phyloP scores from a whole-genome alignment of 2,888 invertebrate genomes.

The Gibbula magus region DNA sequence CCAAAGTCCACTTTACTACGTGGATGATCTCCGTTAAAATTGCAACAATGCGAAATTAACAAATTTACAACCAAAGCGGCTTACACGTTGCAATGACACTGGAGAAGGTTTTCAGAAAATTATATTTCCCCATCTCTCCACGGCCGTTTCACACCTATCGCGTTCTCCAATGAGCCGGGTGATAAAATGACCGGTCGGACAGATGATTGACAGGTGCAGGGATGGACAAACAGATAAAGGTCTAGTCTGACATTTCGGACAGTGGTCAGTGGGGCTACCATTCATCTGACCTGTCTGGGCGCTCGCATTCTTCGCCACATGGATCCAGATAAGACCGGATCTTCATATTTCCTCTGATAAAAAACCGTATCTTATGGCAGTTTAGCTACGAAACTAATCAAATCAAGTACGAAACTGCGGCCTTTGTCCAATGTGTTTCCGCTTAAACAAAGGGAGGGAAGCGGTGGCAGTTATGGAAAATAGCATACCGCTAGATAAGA shows the following conservation, averaged over 20 bases:
- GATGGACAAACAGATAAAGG: conserved; percentile 20
- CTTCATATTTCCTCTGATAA: conserved; percentile 1
- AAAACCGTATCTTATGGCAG: conserved; percentile 8
- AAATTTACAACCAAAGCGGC: neutral
- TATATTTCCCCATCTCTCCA: conserved; percentile 14
- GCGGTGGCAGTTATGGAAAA: conserved; percentile 5
- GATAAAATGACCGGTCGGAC: neutral
- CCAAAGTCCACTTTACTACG: too few relatives aligned
- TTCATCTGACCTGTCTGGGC: conserved; percentile 16
- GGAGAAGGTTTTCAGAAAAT: neutral
- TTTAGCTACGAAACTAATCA: neutral
- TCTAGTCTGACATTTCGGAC: neutral
- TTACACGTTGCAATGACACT: neutral
- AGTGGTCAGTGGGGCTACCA: neutral
- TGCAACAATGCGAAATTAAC: too few relatives aligned
- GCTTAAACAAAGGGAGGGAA: neutral
- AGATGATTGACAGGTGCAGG: conserved; percentile 13
- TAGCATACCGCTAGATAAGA: conserved; percentile 22
- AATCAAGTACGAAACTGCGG: neutral
- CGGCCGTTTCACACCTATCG: conserved; percentile 17
- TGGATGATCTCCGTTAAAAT: too few relatives aligned
- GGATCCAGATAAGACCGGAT: conserved; percentile 12
- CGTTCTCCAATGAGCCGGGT: neutral
- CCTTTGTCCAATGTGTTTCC: conserved; percentile 9
- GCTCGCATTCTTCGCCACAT: neutral